Base-by-base conservation (phyloP, 2,888 invertebrate genomes). In the Calameuta filiformis region DNA sequence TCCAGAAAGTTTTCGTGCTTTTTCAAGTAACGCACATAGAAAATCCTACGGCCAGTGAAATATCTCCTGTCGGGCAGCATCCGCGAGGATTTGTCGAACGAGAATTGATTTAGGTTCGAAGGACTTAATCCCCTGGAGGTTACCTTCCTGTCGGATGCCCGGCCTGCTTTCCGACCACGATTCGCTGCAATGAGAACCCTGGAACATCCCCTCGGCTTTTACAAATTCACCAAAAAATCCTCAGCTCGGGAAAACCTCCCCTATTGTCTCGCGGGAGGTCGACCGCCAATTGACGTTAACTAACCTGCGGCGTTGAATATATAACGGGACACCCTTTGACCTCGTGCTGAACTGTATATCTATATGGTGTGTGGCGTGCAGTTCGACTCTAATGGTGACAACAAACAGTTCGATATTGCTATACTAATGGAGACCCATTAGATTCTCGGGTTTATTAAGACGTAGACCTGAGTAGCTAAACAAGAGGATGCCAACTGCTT, bases 51-150 rank as follows among this genome's bases (percentile, higher is more conserved):
- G 79, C 84, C 87, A 84, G 86, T 89, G 89, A 87, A 88, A 89
- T 89, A 89, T 87, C 83, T 84, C 83, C 86, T 81, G 83, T 83
- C 83, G 85, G 77, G 80, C 83, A 80, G 81, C 83, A 85, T 87
- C 86, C 81, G 78, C 82, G 85, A 86, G 86, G 88, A 89, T 89
- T 89, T 89, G 88, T 87, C 87, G 85, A 84, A 84, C 83, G 82
- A 83, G 88, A 88, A 89, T 89, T 89, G 89, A 89, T 89, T 89
- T 87, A 87, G 86, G 87, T 86, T 78, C 84, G 76, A 79, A 80
- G 84, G 81, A 83, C 84, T 88, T 88, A 88, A 89, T 87, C 82
- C 88, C 80, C 77, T 78, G 79, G 84, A 83, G 84, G 83, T 77
- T 81, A 71, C 31, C 80, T 81, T 84, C 81, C 79, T 82, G 79